Base-by-base conservation (phyloP, 2,888 invertebrate species). In the Eupithecia dodoneata region DNA sequence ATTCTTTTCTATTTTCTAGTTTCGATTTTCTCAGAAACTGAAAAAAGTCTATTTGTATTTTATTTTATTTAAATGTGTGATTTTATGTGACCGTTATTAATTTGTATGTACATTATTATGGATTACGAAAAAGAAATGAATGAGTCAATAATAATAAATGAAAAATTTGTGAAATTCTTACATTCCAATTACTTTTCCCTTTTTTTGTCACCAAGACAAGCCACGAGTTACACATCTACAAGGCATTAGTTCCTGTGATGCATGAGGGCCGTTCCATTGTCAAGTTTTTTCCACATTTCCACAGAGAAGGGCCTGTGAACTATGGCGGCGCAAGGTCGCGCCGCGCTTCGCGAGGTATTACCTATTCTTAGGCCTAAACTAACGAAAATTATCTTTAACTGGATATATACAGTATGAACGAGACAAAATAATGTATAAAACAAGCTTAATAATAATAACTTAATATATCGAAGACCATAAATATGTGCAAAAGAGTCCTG, bases 251-350 rank as follows among this genome's bases (percentile, higher is more conserved):
- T 71, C 15, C 42, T 42, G 84, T 86, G 88, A 88, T 87, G 90
- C 89, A 86, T 87, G 91, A 91, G 92, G 92, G 90, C 87, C 92
- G 85, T 85, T 86, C 91, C 87, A 94, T 94, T 94, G 94, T 93
- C 85, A 84, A 84, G 90, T 93, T 94, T 88, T 94, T 94, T 94
- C 91, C 90, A 92, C 90, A 92, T 93, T 94, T 93, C 86, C 92
- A 88, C 90, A 91, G 94, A 94, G 94, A 94, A 94, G 94, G 94
- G 94, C 90, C 92, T 93, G 93, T 92, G 94, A 93, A 94, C 92
- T 91, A 90, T 89, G 90, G 89, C 88, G 88, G 87, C 79, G 84
- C 92, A 94, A 94, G 94, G 94, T 94, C 92, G 66, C 42, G 10
- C 6, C 42, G 42, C 66, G 45, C 47, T 47, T 49, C 18, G 13